Evolutionary conservation across 2,888 invertebrate genomes (phyloP), one percentile per base, ranked within the genome.

Genomic region (Acanthococcus lagerstroemiae): DNA sequence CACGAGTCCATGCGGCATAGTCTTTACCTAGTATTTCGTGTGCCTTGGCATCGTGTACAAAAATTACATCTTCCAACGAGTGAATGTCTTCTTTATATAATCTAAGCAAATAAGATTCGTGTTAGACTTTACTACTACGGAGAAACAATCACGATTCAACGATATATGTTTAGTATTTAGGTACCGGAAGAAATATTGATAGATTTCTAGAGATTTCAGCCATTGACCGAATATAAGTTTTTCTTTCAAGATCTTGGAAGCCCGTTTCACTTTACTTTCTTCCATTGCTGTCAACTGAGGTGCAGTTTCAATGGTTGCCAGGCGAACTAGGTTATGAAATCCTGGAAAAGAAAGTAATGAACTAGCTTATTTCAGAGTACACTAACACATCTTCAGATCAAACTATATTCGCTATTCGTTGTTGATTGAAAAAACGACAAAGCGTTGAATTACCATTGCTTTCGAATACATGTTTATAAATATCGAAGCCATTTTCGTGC

Each of bases 51-150:
- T 91, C 91, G 76, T 91, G 90, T 74, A 89, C 79, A 90, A 90
- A 90, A 77, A 91, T 91, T 27, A 90, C 90, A 78, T 92, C 91
- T 76, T 91, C 91, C 70, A 92, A 76, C n/a, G 88, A 87, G 58
- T 87, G 83, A n/a, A n/a, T n/a, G n/a, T n/a, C n/a, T n/a, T n/a
- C n/a, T n/a, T n/a, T n/a, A n/a, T n/a, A n/a, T n/a, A n/a, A n/a
- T n/a, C n/a, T n/a, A n/a, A n/a, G n/a, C n/a, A n/a, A n/a, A n/a
- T n/a, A n/a, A n/a, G n/a, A n/a, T n/a, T n/a, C n/a, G n/a, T n/a
- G n/a, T n/a, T n/a, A n/a, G n/a, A n/a, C n/a, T n/a, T n/a, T n/a
- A n/a, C n/a, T n/a, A n/a, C n/a, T n/a, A n/a, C n/a, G n/a, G n/a
- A 2, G 44, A 54, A 45, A 15, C 9, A 24, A 30, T 7, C 24